phyloP scores from a whole-genome alignment of 1,140 invertebrate genomes.

The honey bee (Apis mellifera) region DNA sequence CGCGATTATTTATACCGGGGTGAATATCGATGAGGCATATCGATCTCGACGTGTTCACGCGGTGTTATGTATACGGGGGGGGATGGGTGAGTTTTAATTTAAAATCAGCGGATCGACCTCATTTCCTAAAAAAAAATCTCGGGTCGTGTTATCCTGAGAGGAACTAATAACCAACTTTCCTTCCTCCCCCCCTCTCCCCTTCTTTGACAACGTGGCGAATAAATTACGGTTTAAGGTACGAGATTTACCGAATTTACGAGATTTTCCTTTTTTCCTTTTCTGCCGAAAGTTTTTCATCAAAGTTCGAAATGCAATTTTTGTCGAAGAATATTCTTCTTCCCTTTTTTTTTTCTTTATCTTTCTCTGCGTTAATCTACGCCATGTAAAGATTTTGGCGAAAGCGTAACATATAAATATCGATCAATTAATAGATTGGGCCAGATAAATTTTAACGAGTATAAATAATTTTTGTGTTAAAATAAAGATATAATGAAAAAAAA shows the following conservation, averaged over 20 bases:
- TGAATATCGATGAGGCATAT: slow-evolving; percentile 29
- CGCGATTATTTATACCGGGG: not conserved
- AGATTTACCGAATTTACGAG: not conserved
- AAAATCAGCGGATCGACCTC: slow-evolving; percentile 31
- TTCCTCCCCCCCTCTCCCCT: too few species aligned
- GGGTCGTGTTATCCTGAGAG: not conserved
- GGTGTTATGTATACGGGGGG: slow-evolving; percentile 9
- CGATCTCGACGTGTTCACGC: not conserved
- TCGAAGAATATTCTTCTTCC: not conserved
- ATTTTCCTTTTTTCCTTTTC: not conserved
- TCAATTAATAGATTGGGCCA: too few species aligned
- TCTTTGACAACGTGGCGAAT: not conserved
- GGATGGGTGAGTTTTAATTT: slow-evolving; percentile 20
- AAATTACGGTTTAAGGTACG: not conserved
- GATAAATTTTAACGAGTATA: too few species aligned
- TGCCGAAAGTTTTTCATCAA: slow-evolving; percentile 8
- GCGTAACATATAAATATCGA: too few species aligned
- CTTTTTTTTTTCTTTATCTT: not conserved
- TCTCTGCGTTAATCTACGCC: too few species aligned
- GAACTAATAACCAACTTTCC: slow-evolving; percentile 24
- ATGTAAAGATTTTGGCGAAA: too few species aligned
- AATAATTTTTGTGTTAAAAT: too few species aligned
- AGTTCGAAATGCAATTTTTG: slow-evolving; percentile 11
- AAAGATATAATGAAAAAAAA: too few species aligned
- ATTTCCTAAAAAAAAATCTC: slow-evolving; percentile 12